Percentiles rank a stretch among this genome's conserved stretches.
Evolutionary conservation across 1,140 invertebrate species (phyloP).

Genomic region (Micrasema minimum): DNA sequence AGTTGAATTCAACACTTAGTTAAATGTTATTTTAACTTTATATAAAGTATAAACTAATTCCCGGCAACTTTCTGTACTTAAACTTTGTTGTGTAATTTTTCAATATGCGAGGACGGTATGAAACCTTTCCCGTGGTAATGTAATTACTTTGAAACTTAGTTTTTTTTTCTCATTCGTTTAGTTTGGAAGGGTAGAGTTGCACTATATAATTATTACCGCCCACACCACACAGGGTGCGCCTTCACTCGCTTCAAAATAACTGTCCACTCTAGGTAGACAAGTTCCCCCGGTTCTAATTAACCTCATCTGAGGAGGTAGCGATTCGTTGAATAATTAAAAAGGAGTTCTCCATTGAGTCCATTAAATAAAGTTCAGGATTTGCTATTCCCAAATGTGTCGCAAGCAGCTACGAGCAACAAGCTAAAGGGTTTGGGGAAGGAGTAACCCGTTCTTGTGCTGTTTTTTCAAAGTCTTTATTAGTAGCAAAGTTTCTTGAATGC

Average conservation of each 20-base stretch:
- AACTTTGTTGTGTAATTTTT: slow-evolving; percentile 1
- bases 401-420: not conserved
- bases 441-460: not conserved
- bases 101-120: slow-evolving; percentile 13
- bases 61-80: slow-evolving; percentile 4
- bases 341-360: slow-evolving; percentile 14
- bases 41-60: slow-evolving; percentile 9
- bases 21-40: slow-evolving; percentile 14
- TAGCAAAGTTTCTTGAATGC: slow-evolving; percentile 10
- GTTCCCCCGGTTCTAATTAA: slow-evolving; percentile 29
- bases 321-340: slow-evolving; percentile 27
- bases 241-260: not conserved
- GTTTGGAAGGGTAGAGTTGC: not conserved
- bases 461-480: slow-evolving; percentile 9
- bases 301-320: slow-evolving; percentile 4
- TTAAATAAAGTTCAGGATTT: slow-evolving; percentile 10
- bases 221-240: too few relatives aligned
- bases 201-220: not conserved
- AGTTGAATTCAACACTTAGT: not conserved
- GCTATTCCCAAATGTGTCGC: slow-evolving; percentile 25
- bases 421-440: not conserved
- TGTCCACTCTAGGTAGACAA: slow-evolving; percentile 22
- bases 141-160: slow-evolving; percentile 21
- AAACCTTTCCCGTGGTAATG: slow-evolving; percentile 17
- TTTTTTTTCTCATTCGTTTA: slow-evolving; percentile 14